Base-by-base conservation (phyloP, 2,888 invertebrate species). In the Dynastes grantii region DNA sequence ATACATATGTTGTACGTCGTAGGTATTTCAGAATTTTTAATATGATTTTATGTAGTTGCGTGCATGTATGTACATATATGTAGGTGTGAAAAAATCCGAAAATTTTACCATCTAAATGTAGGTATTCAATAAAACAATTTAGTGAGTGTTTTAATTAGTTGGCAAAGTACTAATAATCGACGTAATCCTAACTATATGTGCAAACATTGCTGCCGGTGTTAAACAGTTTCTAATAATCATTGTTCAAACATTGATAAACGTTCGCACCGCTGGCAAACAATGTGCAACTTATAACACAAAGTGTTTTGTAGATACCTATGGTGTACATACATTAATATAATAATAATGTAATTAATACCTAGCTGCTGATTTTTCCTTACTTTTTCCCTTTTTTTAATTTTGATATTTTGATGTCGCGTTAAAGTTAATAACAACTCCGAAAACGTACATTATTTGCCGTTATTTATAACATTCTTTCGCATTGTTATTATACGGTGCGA, bases 221-320 rank as follows among this genome's bases (percentile, higher is more conserved):
- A 68, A 68, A 67, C 49, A 45, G 40, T 67, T 37, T 76, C 32
- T 55, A 76, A 76, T 76, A 76, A 76, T 76, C 76, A 68, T 13
- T 76, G 76, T 76, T 68, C 68, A 76, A 76, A 76, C 68, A 76
- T 22, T 45, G 73, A 75, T 75, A 75, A 75, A 75, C 63, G 49
- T 29, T 4, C 73, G 13, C 45, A 40, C 40, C 29, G n/a, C 45
- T 2, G 49, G 49, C 61, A 63, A 75, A 75, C 73, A 75, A 61
- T 61, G 40, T 58, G 16, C 73, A 73, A 73, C 45, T 58, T 73
- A 58, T 73, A 61, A 61, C 61, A 58, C 61, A 5, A 29, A 37
- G 13, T 49, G 27, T 45, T 61, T n/a, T 45, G 61, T 40, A n/a
- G 16, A 68, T 51, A 73, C 40, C 32, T 37, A 40, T 22, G 22